Evolutionary conservation across 2,797 vertebrate species (phyloP).

Genomic region (Crypturellus tataupa): DNA sequence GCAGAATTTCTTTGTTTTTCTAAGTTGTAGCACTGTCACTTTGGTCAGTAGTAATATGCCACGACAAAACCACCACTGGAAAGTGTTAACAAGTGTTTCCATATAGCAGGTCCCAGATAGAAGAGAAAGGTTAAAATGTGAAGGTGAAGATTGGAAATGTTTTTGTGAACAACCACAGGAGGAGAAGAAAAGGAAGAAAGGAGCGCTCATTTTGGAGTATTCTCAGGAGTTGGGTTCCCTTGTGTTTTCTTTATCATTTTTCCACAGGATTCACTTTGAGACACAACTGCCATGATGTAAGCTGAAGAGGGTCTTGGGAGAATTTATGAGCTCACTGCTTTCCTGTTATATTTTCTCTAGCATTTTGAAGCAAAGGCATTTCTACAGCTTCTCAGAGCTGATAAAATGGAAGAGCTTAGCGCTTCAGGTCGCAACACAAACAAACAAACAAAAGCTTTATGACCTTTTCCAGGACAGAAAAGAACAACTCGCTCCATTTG

Average conservation of each 20-base stretch:
- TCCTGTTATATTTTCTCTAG: background rate
- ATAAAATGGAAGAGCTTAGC: background rate
- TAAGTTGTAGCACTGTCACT: background rate
- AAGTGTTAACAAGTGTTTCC: background rate
- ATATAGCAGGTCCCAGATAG: background rate
- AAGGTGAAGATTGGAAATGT: background rate
- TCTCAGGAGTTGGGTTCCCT: background rate
- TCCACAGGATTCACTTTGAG: background rate
- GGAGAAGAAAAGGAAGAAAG: background rate
- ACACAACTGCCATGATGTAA: background rate
- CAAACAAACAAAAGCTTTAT: background rate
- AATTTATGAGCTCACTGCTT: background rate
- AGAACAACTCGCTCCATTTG: background rate
- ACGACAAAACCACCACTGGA: background rate
- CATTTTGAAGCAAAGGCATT: background rate
- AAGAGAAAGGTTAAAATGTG: background rate
- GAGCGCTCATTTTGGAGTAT: background rate
- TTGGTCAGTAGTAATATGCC: background rate
- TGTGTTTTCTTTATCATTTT: background rate
- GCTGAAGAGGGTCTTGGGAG: background rate
- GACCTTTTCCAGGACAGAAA: conserved; percentile 10
- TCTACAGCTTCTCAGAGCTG: background rate
- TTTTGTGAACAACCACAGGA: background rate
- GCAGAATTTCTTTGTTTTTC: background rate
- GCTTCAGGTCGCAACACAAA: background rate